Base-by-base conservation (phyloP, 2,113 vertebrate genomes). In the Clarias batrachus region DNA sequence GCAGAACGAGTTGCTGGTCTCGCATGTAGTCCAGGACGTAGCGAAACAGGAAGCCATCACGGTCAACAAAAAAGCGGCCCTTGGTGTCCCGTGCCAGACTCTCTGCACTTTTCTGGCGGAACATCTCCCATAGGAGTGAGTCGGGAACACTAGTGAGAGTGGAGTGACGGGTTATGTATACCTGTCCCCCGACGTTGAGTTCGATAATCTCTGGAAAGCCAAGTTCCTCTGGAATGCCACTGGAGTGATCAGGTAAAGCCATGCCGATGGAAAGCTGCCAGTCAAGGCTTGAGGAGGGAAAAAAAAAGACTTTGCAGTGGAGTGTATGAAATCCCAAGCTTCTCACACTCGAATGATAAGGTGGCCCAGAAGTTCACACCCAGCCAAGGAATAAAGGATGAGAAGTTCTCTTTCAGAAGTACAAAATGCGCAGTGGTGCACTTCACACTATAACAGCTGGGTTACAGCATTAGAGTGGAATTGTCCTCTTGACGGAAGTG, bases 11-110 rank as follows among this genome's bases (percentile, higher is more conserved):
- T 91, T 96, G 96, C 92, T 93, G 96, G 93, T 99, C 97, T 68
- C 97, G 91, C 97, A 98, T 95, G 89, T 96, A 99, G 91, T 99
- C 97, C 94, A 98, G 89, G 92, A 98, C 96, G 92, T 98, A 99
- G 21, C 96, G 96, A 91, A 98, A 99, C 33, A 98, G 95, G 91
- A 98, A 98, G 1, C 97, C 97, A 0, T 99, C 97, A 0, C 97
- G 92, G 88, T 99, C 97, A 85, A 99, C 95, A 0, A 99, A 99
- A 91, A 97, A 98, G 16, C 97, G 95, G 0, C 97, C 97, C 90
- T 98, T 98, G 93, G 95, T 97, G 94, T 98, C 97, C 0, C 96
- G 95, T 30, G 97, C 96, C 92, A 99, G 91, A 52, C 94, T 94
- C 86, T 94, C 95, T 52, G 87, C 3, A 21, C 91, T 96, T 91